Conservation (phyloP, 1,140 invertebrate genomes). For the Nixonia krombeini region DNA sequence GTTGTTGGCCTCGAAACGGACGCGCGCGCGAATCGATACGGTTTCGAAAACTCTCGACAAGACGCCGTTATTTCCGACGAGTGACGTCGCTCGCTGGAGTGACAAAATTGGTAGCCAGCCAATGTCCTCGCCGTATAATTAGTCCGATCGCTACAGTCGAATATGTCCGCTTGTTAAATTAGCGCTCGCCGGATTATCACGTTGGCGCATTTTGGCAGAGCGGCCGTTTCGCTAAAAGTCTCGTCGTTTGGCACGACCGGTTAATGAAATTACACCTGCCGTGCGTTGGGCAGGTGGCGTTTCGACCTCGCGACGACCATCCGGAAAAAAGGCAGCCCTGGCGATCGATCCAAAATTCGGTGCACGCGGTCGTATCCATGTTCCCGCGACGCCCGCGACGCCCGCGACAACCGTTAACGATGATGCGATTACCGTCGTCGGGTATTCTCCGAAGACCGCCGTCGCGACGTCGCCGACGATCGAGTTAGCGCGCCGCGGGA, state of each 20-base stretch:
- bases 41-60: too few species aligned
- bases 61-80: conserved; percentile 1
- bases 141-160: conserved; percentile 4
- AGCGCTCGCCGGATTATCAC: conserved; percentile 2
- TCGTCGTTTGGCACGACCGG: too few species aligned
- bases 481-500: conserved; percentile 1
- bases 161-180: conserved; percentile 1
- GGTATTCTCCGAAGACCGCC: conserved; percentile 8
- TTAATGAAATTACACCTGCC: too few species aligned
- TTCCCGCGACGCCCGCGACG: conserved; percentile 3
- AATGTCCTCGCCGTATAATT: conserved; percentile 9
- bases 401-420: conserved; percentile 3
- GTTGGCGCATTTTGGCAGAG: background rate
- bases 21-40: too few species aligned
- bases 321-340: too few species aligned
- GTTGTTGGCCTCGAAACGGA: conserved; percentile 10
- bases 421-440: conserved; percentile 5
- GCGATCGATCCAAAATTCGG: too few species aligned
- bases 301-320: too few species aligned
- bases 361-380: too few species aligned
- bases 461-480: conserved; percentile 12
- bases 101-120: conserved; percentile 4
- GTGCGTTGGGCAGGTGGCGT: too few species aligned
- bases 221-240: too few species aligned
- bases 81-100: conserved; percentile 1